Percentiles rank a stretch among this genome's conserved stretches.
Evolutionary conservation across 2,113 vertebrate species (phyloP).

Genomic region (Phrynosoma platyrhinos): DNA sequence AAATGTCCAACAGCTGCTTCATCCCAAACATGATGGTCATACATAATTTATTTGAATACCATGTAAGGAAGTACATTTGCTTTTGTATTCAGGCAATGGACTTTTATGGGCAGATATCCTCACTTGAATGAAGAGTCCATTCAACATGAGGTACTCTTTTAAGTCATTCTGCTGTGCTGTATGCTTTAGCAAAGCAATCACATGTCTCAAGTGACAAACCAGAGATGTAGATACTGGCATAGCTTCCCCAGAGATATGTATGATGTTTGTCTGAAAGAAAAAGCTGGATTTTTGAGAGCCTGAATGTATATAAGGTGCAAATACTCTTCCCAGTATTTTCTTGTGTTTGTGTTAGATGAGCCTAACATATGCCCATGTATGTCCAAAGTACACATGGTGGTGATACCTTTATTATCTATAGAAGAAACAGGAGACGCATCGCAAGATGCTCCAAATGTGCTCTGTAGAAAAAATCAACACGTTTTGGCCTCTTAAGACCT

Average conservation of each 20-base stretch:
- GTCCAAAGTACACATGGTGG: no score
- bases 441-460: no score
- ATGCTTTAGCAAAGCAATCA: not conserved
- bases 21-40: not conserved
- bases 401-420: no score
- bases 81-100: not conserved
- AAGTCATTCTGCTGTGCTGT: not conserved
- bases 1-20: not conserved
- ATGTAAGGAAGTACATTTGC: not conserved
- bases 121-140: not conserved
- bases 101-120: not conserved
- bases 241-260: not conserved
- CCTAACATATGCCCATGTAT: not conserved
- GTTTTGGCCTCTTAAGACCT: no score
- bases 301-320: not conserved
- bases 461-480: no score
- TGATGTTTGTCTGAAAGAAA: not conserved
- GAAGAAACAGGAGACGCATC: no score
- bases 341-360: not conserved
- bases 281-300: not conserved
- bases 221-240: not conserved
- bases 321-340: not conserved
- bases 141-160: not conserved
- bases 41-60: not conserved
- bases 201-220: not conserved